Base-by-base conservation (phyloP, 2,113 vertebrate species). In the Bettongia penicillata region DNA sequence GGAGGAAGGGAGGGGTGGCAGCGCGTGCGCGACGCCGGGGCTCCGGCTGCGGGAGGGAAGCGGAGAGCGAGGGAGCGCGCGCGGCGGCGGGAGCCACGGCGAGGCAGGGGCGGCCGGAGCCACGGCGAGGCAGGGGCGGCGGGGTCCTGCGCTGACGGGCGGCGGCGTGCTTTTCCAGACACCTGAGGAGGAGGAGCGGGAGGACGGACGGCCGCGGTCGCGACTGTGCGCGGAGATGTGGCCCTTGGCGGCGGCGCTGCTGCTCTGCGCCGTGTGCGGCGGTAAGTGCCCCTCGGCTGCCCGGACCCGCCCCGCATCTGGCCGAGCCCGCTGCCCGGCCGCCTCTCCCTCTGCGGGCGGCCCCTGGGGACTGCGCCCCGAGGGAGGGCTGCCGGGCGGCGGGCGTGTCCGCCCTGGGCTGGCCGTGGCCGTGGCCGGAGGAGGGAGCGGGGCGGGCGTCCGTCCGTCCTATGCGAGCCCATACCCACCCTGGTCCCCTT, bases 271-370 rank as follows among this genome's bases (percentile, higher is more conserved):
- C 19, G 96, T 77, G 93, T 84, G 95, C 95, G 91, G 94, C 68
- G 98, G 98, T 98, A 96, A 98, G 98, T 98, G 93, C 92, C 51
- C 94, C 61, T 77, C 6, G 93, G 28, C 51, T 91, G 84, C 93
- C 61, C 52, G n/a, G 16, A 93, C 92, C 91, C 93, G 92, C 91
- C 92, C 53, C 89, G 68, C 93, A 7, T 22, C 68, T 84, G 37
- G 68, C n/a, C 4, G 68, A 19, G 37, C 68, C 68, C 68, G 16
- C 68, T 43, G 19, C 16, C n/a, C 37, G 22, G 6, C 0, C 61
- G 6, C 61, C 50, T n/a, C 19, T 52, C n/a, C 3, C 2, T 23
- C 6, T 23, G 90, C 51, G 16, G 3, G 10, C 51, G 51, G 91
- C 52, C 31, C 37, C 1, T 22, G 51, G 51, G n/a, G 53, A 11